Percentiles rank a stretch among this genome's conserved stretches.
phyloP scores from a whole-genome alignment of 2,797 vertebrate species.

The Todus mexicanus region DNA sequence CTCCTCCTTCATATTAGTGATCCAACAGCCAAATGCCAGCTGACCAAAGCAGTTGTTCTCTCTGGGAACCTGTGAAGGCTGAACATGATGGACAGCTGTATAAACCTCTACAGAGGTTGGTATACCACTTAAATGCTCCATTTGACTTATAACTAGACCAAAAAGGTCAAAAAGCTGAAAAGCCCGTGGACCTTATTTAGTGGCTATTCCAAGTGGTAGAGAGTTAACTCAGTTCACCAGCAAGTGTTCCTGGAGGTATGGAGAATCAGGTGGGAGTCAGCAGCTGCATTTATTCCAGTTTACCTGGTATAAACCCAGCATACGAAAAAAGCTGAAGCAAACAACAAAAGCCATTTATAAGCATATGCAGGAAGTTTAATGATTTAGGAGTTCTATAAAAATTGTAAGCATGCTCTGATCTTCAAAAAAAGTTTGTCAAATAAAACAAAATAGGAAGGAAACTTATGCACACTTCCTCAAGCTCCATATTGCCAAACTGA shows the following conservation, averaged over 20 bases:
- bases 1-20: not conserved
- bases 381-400: constrained; percentile 39
- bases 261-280: not conserved
- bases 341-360: constrained; percentile 42
- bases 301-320: constrained; percentile 36
- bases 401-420: constrained; percentile 46
- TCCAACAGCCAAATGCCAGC: not conserved
- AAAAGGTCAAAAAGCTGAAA: not conserved
- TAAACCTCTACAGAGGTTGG: not conserved
- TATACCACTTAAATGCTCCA: not conserved
- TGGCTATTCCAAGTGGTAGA: not conserved
- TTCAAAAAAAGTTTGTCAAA: constrained; percentile 49
- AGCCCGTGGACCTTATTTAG: not conserved
- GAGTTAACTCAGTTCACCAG: not conserved
- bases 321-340: constrained; percentile 2
- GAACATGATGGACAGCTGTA: not conserved
- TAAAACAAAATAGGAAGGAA: constrained; percentile 39
- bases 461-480: constrained; percentile 56
- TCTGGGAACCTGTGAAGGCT: not conserved
- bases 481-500: constrained; percentile 32
- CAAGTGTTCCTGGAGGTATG: not conserved
- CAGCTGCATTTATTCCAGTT: constrained; percentile 12
- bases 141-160: not conserved
- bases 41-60: not conserved
- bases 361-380: not conserved